Percentiles rank a stretch among this genome's conserved stretches.
Conservation (phyloP, 2,888 invertebrate genomes). For the Selenia dentaria region DNA sequence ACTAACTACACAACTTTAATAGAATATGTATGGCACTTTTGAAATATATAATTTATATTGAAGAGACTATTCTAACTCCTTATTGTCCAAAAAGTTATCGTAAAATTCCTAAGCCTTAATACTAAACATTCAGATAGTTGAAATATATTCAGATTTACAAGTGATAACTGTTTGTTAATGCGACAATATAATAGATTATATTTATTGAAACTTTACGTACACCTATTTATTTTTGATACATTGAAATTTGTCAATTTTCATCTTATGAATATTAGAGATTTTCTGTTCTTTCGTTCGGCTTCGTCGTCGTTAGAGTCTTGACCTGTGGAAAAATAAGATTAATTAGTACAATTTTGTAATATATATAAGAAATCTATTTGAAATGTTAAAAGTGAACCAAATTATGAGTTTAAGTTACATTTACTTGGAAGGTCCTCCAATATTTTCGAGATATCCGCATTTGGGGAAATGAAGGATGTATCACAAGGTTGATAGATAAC, state of each 20-base stretch:
- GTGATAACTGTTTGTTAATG: background rate
- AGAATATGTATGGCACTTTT: constrained; percentile 45
- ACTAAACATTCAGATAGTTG: constrained; percentile 14
- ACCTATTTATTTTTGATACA: constrained; percentile 47
- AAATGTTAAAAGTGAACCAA: too few species aligned
- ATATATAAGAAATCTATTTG: too few species aligned
- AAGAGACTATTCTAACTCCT: constrained; percentile 17
- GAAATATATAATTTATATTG: constrained; percentile 21
- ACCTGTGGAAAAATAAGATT: constrained; percentile 18
- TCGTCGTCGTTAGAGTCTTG: constrained; percentile 13
- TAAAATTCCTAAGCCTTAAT: constrained; percentile 9
- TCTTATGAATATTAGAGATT: constrained; percentile 22
- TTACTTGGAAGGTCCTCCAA: too few species aligned
- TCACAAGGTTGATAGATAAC: too few species aligned
- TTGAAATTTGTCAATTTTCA: constrained; percentile 36
- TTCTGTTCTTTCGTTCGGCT: constrained; percentile 11
- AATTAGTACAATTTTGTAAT: too few species aligned
- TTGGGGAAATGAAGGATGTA: too few species aligned
- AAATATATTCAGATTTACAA: background rate
- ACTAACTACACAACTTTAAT: constrained; percentile 67
- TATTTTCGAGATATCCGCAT: too few species aligned
- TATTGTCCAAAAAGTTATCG: constrained; percentile 19
- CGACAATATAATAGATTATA: background rate
- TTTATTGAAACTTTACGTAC: constrained; percentile 1
- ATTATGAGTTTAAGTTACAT: too few species aligned